Base-by-base conservation (phyloP, 2,797 vertebrate species). In the Notolepis coatsorum region DNA sequence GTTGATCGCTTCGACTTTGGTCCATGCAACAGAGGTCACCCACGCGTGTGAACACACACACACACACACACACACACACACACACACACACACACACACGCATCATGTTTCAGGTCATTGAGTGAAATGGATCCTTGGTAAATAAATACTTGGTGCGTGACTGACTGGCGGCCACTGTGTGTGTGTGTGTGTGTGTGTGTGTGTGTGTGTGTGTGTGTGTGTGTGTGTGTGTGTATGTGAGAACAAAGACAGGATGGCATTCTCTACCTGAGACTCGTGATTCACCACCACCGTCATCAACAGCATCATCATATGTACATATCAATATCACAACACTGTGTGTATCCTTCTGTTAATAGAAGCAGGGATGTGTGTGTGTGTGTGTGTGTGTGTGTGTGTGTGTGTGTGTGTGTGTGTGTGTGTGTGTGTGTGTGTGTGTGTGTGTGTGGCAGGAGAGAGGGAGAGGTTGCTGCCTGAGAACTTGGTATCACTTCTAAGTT, bases 1-100 rank as follows among this genome's bases (percentile, higher is more conserved):
- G n/a, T n/a, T 73, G 52, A 74, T 84, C 67, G 53, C 62, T 85
- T 83, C 79, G 79, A 87, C 82, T 85, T 82, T 80, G 73, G 39
- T 41, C 23, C 18, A 12, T 57, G 54, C 39, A 50, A 38, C 63
- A 82, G 47, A 81, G 73, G 79, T 79, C 68, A 68, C 28, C 30
- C 28, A 15, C 42, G 17, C 43, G 25, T 31, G 37, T 30, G 27
- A 42, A 38, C 9, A 47, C 56, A 45, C 65, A 71, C 66, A 61
- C 46, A 27, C 43, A 37, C 63, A 23, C 31, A 13, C 53, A 53
- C 54, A 42, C 56, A 46, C 46, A 33, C 15, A 24, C 35, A 45
- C 58, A 48, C 70, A 63, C 27, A 31, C 46, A 31, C 48, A 31
- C 24, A 48, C 46, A 48, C 24, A 48, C 46, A 24, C n/a, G 56